These are phyloP conservation scores for Tachycineta bicolor DNA, from an alignment of 2,113 vertebrate species.

Conservation along the genomic window DNA sequence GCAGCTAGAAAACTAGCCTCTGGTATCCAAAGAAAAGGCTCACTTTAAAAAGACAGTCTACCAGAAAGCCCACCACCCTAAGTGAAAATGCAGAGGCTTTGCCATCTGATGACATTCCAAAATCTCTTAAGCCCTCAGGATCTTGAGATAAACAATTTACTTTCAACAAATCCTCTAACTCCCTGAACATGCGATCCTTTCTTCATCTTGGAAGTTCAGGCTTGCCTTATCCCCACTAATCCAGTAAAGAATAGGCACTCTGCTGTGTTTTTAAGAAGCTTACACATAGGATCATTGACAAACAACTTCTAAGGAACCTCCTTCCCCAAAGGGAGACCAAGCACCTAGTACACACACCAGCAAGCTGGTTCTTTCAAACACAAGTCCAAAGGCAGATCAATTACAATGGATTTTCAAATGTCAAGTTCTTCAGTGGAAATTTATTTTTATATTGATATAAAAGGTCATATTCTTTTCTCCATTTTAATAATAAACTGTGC, in stretches of 20 bases:
- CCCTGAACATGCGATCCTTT: neutral
- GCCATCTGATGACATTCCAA: neutral
- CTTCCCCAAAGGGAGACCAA: neutral
- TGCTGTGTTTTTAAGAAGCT: neutral
- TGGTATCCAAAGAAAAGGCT: neutral
- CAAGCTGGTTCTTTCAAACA: neutral
- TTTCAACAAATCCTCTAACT: neutral
- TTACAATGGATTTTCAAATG: conserved; percentile 8
- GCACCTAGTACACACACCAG: neutral
- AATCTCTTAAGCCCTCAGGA: neutral
- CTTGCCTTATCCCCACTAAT: neutral
- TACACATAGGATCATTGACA: neutral
- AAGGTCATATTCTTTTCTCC: neutral
- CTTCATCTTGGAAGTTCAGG: neutral
- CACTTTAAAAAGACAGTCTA: neutral
- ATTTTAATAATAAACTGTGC: neutral
- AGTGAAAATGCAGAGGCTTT: neutral
- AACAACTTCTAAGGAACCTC: neutral
- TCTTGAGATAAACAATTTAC: neutral
- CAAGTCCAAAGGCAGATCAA: neutral
- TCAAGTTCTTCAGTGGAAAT: neutral
- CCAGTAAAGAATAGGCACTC: neutral
- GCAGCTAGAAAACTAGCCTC: neutral
- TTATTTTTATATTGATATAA: conserved; percentile 2
- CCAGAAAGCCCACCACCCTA: neutral